These are phyloP conservation scores for Hylaea fasciaria DNA, from an alignment of 2,888 invertebrate species.

Conservation along the genomic window DNA sequence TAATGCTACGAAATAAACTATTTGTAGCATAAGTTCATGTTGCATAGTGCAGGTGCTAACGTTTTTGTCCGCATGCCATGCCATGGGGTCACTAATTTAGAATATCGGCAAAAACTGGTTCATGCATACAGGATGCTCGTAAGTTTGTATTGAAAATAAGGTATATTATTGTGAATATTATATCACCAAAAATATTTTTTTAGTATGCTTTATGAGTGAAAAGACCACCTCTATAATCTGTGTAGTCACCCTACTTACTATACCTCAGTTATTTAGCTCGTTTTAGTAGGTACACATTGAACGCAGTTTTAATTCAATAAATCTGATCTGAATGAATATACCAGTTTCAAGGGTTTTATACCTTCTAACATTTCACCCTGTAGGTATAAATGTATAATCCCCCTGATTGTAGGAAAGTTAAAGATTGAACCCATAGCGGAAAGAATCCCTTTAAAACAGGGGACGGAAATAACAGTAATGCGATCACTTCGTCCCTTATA, in stretches of 20 bases:
- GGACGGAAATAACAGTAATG: conserved; percentile 48
- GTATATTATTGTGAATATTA: no score
- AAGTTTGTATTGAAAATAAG: no score
- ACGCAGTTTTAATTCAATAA: no score
- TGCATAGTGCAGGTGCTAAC: conserved; percentile 1
- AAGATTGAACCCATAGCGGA: conserved; percentile 41
- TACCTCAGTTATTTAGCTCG: no score
- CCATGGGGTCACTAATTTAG: background rate
- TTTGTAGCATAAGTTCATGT: no score
- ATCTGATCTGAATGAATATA: no score
- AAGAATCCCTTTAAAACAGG: conserved; percentile 39
- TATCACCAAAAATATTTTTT: no score
- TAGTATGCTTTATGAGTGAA: no score
- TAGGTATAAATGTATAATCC: background rate
- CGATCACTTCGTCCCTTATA: conserved; percentile 35
- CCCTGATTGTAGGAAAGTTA: conserved; percentile 20
- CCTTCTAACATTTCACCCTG: background rate
- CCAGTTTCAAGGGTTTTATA: background rate
- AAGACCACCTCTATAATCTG: no score
- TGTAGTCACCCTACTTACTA: no score
- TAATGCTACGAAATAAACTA: no score
- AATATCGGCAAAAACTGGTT: background rate
- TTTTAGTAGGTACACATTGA: no score
- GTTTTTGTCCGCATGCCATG: background rate
- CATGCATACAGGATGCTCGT: background rate